A percentile compares a stretch with the other conserved stretches of the same genome.
Evolutionary conservation across 2,113 vertebrate species (phyloP).

Genomic region (Saguinus imperator): DNA sequence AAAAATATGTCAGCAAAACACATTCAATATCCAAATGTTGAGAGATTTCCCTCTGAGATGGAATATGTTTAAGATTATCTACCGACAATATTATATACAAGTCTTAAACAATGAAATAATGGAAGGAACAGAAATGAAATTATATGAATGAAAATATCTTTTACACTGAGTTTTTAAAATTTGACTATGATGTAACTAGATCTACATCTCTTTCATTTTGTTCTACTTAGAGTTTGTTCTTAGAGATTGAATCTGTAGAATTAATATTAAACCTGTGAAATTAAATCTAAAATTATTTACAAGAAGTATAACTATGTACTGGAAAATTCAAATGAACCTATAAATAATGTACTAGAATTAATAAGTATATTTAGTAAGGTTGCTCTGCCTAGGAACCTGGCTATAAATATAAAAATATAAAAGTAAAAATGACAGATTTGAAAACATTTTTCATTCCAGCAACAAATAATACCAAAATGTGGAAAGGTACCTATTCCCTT

Average conservation of each 20-base stretch:
- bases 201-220: background rate
- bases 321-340: background rate
- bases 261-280: background rate
- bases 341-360: background rate
- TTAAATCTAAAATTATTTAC: background rate
- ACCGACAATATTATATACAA: accelerated
- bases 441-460: background rate
- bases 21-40: background rate
- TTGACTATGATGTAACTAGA: background rate
- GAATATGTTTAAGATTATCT: background rate
- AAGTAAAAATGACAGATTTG: background rate
- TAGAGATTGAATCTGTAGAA: background rate
- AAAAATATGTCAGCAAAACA: background rate
- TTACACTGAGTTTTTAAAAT: background rate
- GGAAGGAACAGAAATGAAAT: background rate
- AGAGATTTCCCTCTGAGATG: background rate
- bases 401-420: background rate
- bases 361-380: background rate
- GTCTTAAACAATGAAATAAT: background rate
- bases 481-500: background rate
- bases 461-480: background rate
- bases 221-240: background rate
- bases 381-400: background rate
- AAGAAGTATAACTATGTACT: background rate
- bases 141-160: background rate